Base-by-base conservation (phyloP, 2,797 vertebrate species). In the Catostomus latipinnis region DNA sequence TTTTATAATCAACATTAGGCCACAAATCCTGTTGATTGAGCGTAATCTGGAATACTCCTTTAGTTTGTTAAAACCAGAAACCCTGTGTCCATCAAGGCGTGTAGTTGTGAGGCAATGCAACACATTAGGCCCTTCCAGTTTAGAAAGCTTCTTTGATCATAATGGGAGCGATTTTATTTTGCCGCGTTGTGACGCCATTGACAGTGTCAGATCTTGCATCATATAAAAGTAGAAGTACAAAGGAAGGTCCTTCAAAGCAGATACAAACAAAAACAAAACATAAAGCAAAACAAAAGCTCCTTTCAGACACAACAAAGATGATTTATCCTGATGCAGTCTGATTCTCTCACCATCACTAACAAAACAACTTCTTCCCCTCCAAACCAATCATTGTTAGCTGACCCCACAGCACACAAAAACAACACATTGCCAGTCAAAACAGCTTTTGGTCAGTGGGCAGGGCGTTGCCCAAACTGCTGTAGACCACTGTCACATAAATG, bases 371-470 rank as follows among this genome's bases (percentile, higher is more conserved):
- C 49, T 45, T 16, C n/a, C 45, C 61, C 10, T 34, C 50, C 34
- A 8, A 60, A 53, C 8, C 49, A 46, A 13, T 49, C 6, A n/a
- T 84, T 65, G 34, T 8, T 18, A 61, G n/a, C 74, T 67, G 63
- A 76, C 50, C 83, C 75, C 22, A 75, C 66, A 78, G 54, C 43
- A 87, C 13, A 74, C 45, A 34, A 34, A 34, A 34, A 34, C 34
- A 84, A 66, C 61, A 48, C 9, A 57, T 65, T 22, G 81, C 3
- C 34, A 34, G 34, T 84, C 68, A 82, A 80, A 85, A 81, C 56
- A 81, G 56, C 74, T 80, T 13, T 11, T 46, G 14, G 63, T 56
- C 60, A 73, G 54, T 66, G 34, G 1, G 2, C 34, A 34, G 57
- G 71, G 65, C 14, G 22, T 46, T 80, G 81, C 34, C 73, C 5